Conservation (phyloP, 2,113 vertebrate genomes). For the Calonectris borealis region DNA sequence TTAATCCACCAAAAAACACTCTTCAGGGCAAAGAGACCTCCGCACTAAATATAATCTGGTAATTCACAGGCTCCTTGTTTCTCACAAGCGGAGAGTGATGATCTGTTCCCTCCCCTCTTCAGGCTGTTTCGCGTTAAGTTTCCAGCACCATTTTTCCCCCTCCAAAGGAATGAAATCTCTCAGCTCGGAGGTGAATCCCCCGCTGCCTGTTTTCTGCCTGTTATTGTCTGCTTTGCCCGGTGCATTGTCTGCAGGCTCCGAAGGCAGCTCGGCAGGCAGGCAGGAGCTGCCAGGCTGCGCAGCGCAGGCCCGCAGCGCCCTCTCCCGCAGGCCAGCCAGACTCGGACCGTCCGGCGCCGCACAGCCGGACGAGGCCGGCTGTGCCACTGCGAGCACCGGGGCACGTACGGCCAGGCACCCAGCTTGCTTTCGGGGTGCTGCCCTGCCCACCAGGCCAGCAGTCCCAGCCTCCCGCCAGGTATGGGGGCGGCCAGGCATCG, state of each 20-base stretch:
- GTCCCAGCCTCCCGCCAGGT: not conserved
- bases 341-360: fast-evolving
- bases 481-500: fast-evolving
- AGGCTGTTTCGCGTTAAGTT: not conserved
- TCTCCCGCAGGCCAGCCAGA: not conserved
- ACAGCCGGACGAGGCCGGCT: not conserved
- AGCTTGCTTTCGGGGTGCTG: not conserved
- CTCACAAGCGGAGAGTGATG: fast-evolving
- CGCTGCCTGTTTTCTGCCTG: not conserved
- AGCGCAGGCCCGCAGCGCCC: constrained; percentile 3
- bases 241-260: not conserved
- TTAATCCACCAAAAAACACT: not conserved
- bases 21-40: not conserved
- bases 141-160: not conserved
- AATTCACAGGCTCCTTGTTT: not conserved
- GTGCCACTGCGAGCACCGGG: fast-evolving
- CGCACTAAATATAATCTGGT: fast-evolving
- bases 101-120: not conserved
- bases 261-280: not conserved
- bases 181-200: not conserved
- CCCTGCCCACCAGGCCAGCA: fast-evolving
- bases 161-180: not conserved
- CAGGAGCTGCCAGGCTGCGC: not conserved
- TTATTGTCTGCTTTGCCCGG: not conserved
- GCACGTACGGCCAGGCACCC: not conserved